These are phyloP conservation scores for Myocastor coypus DNA, from an alignment of 2,113 vertebrate species.

Conservation along the genomic window DNA sequence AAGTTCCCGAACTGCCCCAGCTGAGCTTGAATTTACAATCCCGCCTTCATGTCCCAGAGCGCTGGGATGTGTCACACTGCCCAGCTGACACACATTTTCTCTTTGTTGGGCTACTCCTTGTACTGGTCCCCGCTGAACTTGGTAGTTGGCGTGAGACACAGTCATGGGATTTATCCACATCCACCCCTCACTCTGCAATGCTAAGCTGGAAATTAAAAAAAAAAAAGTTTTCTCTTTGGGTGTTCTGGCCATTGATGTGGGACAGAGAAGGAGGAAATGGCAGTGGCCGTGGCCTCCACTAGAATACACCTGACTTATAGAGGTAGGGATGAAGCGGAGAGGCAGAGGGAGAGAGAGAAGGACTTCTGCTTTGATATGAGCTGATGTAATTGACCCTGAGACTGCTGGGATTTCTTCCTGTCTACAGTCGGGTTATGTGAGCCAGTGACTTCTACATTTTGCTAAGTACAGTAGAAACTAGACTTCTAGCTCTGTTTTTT, in stretches of 20 bases:
- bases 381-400: neutral
- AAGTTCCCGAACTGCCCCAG: neutral
- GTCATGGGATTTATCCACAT: neutral
- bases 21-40: neutral
- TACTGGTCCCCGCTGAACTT: neutral
- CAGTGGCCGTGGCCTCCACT: neutral
- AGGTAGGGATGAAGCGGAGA: neutral
- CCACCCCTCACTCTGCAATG: neutral
- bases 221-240: neutral
- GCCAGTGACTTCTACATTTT: neutral
- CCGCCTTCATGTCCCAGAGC: neutral
- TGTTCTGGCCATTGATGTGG: neutral
- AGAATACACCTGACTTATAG: neutral
- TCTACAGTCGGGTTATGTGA: neutral
- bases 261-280: neutral
- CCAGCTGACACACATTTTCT: neutral
- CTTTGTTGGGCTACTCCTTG: neutral
- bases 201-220: neutral
- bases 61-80: neutral
- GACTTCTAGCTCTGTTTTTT: neutral
- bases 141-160: neutral
- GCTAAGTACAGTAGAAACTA: neutral
- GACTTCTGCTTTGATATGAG: neutral
- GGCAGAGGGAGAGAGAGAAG: neutral
- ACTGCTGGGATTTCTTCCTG: slow-evolving; percentile 14